Evolutionary conservation across 2,888 invertebrate genomes (phyloP), one percentile per base, ranked within the genome.

Genomic region (Catocala sponsa): DNA sequence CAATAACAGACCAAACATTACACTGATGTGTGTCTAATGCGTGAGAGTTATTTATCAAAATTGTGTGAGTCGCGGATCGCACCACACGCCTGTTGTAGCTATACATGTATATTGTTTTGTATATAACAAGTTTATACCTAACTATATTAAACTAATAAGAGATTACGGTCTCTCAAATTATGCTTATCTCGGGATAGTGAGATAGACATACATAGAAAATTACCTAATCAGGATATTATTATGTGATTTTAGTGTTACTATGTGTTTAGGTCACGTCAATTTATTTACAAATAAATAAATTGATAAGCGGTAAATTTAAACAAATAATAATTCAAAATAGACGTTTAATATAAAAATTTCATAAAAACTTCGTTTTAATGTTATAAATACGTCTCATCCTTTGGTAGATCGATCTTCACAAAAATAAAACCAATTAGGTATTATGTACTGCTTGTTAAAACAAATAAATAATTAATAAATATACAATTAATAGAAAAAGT

Each of bases 341-440:
- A 91, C 81, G 90, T 90, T 92, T 91, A 92, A 87, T 92, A 90
- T 86, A 90, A 91, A 91, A 89, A 86, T 86, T 87, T 83, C 88
- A 86, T 83, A 81, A 74, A 85, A 87, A 88, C 83, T 82, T 86
- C 72, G 79, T 85, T 89, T 89, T 67, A 88, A 88, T 89, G 88
- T 86, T 32, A 89, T 91, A 90, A 90, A 91, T 91, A 91, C 84
- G 81, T 88, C 82, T 84, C 82, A 85, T 86, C 86, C 86, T 88
- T 90, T 89, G 88, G 90, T 86, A 82, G 84, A 82, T 82, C 78
- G 79, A 80, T 79, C 73, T 79, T 74, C 68, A 72, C 72, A 76
- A 78, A 75, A 69, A 69, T 76, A 79, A 81, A 85, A 83, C 79
- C 82, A 82, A 85, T 80, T 79, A 76, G 64, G 68, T 61, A 25